phyloP scores from a whole-genome alignment of 2,797 vertebrate species.

The Pampus argenteus region DNA sequence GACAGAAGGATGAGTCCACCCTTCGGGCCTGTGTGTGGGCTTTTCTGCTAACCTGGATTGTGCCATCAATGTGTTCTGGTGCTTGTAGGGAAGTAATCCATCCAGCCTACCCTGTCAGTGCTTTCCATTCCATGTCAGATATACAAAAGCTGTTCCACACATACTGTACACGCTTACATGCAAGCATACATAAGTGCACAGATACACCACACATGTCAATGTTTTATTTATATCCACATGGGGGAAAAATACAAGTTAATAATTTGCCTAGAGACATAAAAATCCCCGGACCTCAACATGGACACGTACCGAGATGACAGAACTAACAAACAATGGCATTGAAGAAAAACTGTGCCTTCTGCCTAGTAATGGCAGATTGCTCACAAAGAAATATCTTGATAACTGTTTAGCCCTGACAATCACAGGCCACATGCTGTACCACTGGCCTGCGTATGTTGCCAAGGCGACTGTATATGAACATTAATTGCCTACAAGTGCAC shows the following conservation, averaged over 20 bases:
- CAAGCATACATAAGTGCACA: slow-evolving; percentile 6
- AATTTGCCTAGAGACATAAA: slow-evolving; percentile 24
- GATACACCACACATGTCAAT: slow-evolving; percentile 1
- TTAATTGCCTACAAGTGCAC: slow-evolving; percentile 53
- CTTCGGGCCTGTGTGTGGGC: slow-evolving; percentile 34
- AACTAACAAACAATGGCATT: slow-evolving; percentile 20
- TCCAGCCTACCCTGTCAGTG: slow-evolving; percentile 5
- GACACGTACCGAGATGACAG: slow-evolving; percentile 15
- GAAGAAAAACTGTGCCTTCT: slow-evolving; percentile 17
- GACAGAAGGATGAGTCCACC: slow-evolving; percentile 46
- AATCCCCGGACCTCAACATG: slow-evolving; percentile 16
- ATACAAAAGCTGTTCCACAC: slow-evolving; percentile 6
- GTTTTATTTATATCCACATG: slow-evolving; percentile 32
- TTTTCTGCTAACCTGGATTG: slow-evolving; percentile 41
- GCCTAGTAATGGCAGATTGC: slow-evolving; percentile 12
- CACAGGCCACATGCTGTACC: slow-evolving; percentile 46
- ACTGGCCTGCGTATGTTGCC: slow-evolving; percentile 48
- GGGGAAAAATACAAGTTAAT: slow-evolving; percentile 11
- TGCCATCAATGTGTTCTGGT: slow-evolving; percentile 37
- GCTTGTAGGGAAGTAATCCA: slow-evolving; percentile 50
- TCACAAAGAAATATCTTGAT: slow-evolving; percentile 36
- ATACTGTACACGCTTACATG: slow-evolving; percentile 5
- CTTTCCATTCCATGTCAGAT: slow-evolving; percentile 23
- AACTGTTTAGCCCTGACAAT: slow-evolving; percentile 42
- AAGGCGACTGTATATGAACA: slow-evolving; percentile 48